Evolutionary conservation across 2,797 vertebrate genomes (phyloP), one percentile per base, ranked within the genome.

Genomic region (Odontamblyopus rebecca): DNA sequence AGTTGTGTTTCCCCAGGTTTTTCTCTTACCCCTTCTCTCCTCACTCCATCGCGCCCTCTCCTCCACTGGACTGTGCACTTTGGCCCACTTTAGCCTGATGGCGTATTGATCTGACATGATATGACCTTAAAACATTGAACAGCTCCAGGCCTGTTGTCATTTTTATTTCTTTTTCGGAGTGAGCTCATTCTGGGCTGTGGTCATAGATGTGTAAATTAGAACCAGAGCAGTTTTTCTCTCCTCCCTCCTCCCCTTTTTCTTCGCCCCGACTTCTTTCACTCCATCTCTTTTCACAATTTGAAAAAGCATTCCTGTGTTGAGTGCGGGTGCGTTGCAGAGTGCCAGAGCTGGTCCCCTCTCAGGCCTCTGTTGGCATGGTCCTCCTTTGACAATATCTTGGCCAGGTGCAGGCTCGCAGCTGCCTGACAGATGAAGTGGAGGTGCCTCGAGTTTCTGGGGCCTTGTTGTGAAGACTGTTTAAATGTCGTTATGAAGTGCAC

Each of bases 191-290:
- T 90, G 89, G 85, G 90, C 87, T 73, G 85, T 82, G 89, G 90
- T 90, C 86, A 92, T 92, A 87, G 86, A 93, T 92, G 91, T 94
- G 93, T 93, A 93, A 94, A 94, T 94, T 91, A 93, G 91, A 92
- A 93, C 88, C 91, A 93, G 93, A 91, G 84, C 76, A 82, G 84
- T 90, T 85, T 88, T 83, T 87, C 83, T 83, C 83, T 84, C 73
- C 66, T 74, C 86, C 79, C 82, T 77, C 81, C 73, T 86, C 80
- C 80, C 30, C 69, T 81, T 63, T 54, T 57, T 70, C 67, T 68
- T 71, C 15, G 29, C 82, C 79, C 72, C 80, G 27, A 50, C 77
- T 83, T 65, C 69, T 73, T 81, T 86, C 76, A 85, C 77, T 85
- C 77, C 85, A 75, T 83, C 77, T 82, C 83, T 81, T 90, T 92